These are phyloP conservation scores for Peromyscus nudipes DNA, from an alignment of 2,797 vertebrate species.

Conservation along the genomic window DNA sequence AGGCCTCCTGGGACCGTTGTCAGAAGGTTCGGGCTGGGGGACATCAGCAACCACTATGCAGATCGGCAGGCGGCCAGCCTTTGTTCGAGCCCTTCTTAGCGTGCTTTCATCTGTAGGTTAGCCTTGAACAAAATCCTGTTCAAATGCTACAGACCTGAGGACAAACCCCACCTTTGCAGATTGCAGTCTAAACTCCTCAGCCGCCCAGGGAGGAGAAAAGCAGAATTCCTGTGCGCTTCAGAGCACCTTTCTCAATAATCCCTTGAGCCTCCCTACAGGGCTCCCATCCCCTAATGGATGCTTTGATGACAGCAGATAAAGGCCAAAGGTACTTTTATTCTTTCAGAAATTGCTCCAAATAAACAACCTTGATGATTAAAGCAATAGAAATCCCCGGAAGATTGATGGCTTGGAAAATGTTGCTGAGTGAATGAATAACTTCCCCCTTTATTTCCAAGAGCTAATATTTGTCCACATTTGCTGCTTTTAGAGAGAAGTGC, in stretches of 20 bases:
- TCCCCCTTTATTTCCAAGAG: slow-evolving; percentile 89
- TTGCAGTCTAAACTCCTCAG: slow-evolving; percentile 84
- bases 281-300: slow-evolving; percentile 91
- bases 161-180: slow-evolving; percentile 88
- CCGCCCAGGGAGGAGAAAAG: slow-evolving; percentile 83
- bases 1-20: not conserved
- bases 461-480: slow-evolving; percentile 91
- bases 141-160: slow-evolving; percentile 85
- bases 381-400: slow-evolving; percentile 90
- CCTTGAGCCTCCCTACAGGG: slow-evolving; percentile 89
- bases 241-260: slow-evolving; percentile 90
- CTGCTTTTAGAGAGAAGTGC: slow-evolving; percentile 89
- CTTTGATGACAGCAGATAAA: slow-evolving; percentile 93
- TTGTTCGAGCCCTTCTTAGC: slow-evolving; percentile 84
- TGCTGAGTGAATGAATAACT: slow-evolving; percentile 91
- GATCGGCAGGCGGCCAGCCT: slow-evolving; percentile 65
- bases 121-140: slow-evolving; percentile 88
- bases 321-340: slow-evolving; percentile 91
- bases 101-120: slow-evolving; percentile 86
- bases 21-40: fast-evolving
- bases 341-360: slow-evolving; percentile 91
- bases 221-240: slow-evolving; percentile 87
- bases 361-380: slow-evolving; percentile 92
- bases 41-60: not conserved
- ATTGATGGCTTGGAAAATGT: slow-evolving; percentile 90